Evolutionary conservation across 2,888 invertebrate species (phyloP).

Genomic region (Drosophila kokeensis): DNA sequence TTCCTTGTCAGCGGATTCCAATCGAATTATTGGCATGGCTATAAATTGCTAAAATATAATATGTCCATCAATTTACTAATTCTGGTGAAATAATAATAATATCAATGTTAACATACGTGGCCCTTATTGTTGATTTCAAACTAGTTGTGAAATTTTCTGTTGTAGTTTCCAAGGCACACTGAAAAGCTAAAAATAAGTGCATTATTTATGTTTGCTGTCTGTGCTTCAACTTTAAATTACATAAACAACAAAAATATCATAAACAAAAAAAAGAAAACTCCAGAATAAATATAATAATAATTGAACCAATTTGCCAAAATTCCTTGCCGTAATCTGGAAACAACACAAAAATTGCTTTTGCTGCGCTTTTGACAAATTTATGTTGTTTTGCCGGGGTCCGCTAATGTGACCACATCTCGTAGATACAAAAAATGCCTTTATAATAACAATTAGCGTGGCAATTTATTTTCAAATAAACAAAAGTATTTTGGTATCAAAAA

Average conservation of each 20-base stretch:
- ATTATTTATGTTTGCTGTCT: slow-evolving; percentile 36
- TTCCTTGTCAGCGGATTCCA: slow-evolving; percentile 98
- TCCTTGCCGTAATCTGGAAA: neutral
- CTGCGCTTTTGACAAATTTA: neutral
- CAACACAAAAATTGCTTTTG: neutral
- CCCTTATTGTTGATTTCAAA: neutral
- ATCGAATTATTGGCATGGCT: slow-evolving; percentile 96
- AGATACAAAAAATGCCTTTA: slow-evolving; percentile 14
- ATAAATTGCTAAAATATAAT: neutral
- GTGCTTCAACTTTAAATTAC: slow-evolving; percentile 41
- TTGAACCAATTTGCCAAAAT: neutral
- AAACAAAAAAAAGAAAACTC: neutral
- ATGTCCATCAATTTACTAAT: neutral
- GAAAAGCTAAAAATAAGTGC: slow-evolving; percentile 67
- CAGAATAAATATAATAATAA: neutral
- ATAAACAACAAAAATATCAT: neutral
- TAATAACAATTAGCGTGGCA: neutral
- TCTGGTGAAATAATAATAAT: neutral
- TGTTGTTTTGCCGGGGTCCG: slow-evolving; percentile 21
- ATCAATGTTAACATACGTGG: neutral
- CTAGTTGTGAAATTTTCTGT: neutral
- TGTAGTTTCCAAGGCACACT: slow-evolving; percentile 46
- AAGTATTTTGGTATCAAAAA: neutral
- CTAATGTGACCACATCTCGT: slow-evolving; percentile 37
- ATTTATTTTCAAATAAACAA: slow-evolving; percentile 3